Base-by-base conservation (phyloP, 2,888 invertebrate species). In the Neuroscelio doddi region DNA sequence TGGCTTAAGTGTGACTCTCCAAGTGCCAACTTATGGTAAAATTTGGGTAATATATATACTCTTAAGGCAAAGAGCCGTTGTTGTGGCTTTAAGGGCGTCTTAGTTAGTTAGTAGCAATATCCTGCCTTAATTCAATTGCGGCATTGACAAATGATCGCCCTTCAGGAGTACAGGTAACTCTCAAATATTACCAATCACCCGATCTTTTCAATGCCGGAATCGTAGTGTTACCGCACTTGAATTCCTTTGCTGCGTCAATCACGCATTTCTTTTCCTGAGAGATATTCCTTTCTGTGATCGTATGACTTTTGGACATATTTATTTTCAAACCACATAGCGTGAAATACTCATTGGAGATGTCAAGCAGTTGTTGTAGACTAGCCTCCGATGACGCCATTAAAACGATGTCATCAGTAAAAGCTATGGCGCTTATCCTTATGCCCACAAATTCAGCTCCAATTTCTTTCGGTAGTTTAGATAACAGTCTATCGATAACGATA, bases 61-160 rank as follows among this genome's bases (percentile, higher is more conserved):
- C 82, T 68, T 38, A 85, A 63, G 0, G 82, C 68, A 30, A 78
- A 76, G 9, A 83, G 62, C 69, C 81, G 74, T 66, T 85, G 84
- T 56, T 80, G 80, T 10, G 83, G 84, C 64, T 83, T 83, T 16
- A 85, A 72, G 0, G 83, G 51, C 0, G 62, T 58, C 42, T 66
- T 62, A 12, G 71, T 62, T 75, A 57, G 66, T 59, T 66, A 53
- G 1, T 67, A 61, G 53, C 74, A 3, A 84, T 53, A 24, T 71
- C n/a, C 1, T 26, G 12, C 3, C 9, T 15, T 1, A 59, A 44
- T 1, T 27, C 1, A 4, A 24, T 10, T 15, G 15, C 12, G 5
- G 7, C 1, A 1, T 21, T 12, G 32, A 10, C n/a, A 1, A 12
- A 27, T 1, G 24, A 10, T 8, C 47, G 16, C 1, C 67, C 63